Percentiles rank a stretch among this genome's conserved stretches.
Conservation (phyloP, 2,888 invertebrate species). For the Phalangium opilio region DNA sequence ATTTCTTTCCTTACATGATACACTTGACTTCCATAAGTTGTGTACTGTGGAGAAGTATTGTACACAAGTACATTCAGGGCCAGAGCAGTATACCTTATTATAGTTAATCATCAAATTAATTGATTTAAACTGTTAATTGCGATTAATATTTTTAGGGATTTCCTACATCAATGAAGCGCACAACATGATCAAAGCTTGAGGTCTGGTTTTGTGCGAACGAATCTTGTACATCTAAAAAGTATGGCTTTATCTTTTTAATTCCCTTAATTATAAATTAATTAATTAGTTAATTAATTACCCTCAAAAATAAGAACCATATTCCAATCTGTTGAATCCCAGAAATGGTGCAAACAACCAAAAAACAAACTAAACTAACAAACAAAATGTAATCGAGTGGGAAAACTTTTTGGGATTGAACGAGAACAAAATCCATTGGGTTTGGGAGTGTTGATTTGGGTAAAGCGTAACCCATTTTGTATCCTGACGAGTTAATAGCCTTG, state of each 20-base stretch:
- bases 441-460: slow-evolving; percentile 28
- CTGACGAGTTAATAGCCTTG: slow-evolving; percentile 32
- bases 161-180: slow-evolving; percentile 30
- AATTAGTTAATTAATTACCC: slow-evolving; percentile 22
- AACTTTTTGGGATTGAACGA: slow-evolving; percentile 30
- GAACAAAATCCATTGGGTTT: slow-evolving; percentile 32
- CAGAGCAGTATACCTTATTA: slow-evolving; percentile 24
- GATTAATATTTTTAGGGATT: slow-evolving; percentile 20
- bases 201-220: slow-evolving; percentile 28
- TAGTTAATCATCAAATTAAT: too few relatives aligned
- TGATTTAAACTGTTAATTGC: too few relatives aligned
- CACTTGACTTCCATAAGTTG: slow-evolving; percentile 33
- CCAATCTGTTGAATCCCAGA: slow-evolving; percentile 31
- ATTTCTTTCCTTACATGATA: slow-evolving; percentile 16
- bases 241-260: neutral
- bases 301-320: slow-evolving; percentile 32
- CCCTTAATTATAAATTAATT: neutral
- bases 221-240: slow-evolving; percentile 32
- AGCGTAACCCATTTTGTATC: slow-evolving; percentile 31
- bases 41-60: slow-evolving; percentile 33
- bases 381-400: slow-evolving; percentile 34
- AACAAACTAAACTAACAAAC: slow-evolving; percentile 28
- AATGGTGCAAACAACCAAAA: slow-evolving; percentile 32
- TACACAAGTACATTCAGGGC: slow-evolving; percentile 33
- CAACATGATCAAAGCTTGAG: slow-evolving; percentile 32